Evolutionary conservation across 2,113 vertebrate species (phyloP), one percentile per base, ranked within the genome.

Genomic region (Cochlearius cochlearius): DNA sequence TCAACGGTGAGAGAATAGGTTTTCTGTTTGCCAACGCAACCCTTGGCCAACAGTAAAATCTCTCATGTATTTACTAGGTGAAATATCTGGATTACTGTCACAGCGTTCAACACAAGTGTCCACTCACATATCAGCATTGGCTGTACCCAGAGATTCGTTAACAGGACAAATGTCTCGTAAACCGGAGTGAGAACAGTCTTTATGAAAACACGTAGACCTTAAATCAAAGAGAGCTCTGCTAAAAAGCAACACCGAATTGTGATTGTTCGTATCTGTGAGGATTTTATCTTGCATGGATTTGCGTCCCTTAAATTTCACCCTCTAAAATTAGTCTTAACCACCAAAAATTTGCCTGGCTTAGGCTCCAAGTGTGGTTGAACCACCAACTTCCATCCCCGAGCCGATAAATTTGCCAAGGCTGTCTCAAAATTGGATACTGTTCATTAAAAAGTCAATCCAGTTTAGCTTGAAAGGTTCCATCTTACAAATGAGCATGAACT

Each of bases 391-490:
- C 86, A 97, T 63, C 79, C 74, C 50, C 4, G 60, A 91, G 50
- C 66, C 0, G 21, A 95, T 55, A 92, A 85, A 93, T 91, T 91
- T 67, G 82, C 79, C 86, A 95, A 97, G 80, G 32, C 59, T 82
- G 45, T 83, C 92, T 93, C 16, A 11, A 90, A 95, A 90, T 92
- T 95, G 93, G 92, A 94, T 58, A 17, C 39, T 2, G 13, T 77
- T 96, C 92, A 86, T 94, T 73, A 82, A 94, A 94, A 94, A 96
- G 95, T 94, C 93, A 95, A 59, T 38, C 80, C 86, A 34, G 69
- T 90, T 96, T 91, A 94, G 62, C 62, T 94, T 95, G 95, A 96
- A 84, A 75, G 39, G 34, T 96, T 96, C 90, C 85, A 90, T 96
- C 66, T 88, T 53, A 34, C 45, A 88, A 73, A 83, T 5, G 6